A percentile compares a stretch with the other conserved stretches of the same genome.
Conservation (phyloP, 2,797 vertebrate genomes). For the Merluccius polli region DNA sequence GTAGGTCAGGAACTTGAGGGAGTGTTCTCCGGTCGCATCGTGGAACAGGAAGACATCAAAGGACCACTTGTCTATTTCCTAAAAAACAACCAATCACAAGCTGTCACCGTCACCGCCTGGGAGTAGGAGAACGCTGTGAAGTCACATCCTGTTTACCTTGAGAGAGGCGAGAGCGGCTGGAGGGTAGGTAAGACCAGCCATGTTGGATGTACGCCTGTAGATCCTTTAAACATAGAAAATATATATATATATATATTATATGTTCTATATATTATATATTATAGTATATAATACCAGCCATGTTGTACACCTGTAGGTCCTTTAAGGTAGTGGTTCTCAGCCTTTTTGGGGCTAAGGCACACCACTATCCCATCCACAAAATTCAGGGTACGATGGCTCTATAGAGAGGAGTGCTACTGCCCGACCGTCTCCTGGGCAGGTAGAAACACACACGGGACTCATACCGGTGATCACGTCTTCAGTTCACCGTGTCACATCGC, state of each 20-base stretch:
- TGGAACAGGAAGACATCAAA: conserved; percentile 96
- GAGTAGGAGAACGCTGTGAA: not conserved
- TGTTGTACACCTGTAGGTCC: not conserved
- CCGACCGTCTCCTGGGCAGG: too few species aligned
- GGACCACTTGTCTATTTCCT: conserved; percentile 97
- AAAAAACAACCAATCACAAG: conserved; percentile 27
- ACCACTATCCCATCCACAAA: too few species aligned
- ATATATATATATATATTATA: not conserved
- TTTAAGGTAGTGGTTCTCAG: too few species aligned
- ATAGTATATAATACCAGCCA: not conserved
- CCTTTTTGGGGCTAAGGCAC: too few species aligned
- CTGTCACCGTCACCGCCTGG: not conserved
- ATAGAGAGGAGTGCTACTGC: too few species aligned
- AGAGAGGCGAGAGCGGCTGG: conserved; percentile 85
- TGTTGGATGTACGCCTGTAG: conserved; percentile 93
- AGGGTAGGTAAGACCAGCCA: conserved; percentile 91
- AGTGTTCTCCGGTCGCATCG: conserved; percentile 90
- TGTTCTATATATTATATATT: not conserved
- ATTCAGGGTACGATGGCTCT: too few species aligned
- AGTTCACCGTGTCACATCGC: too few species aligned
- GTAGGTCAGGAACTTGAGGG: conserved; percentile 96
- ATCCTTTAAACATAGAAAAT: conserved; percentile 66
- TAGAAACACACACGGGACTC: too few species aligned
- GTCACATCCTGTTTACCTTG: conserved; percentile 76
- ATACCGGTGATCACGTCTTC: too few species aligned